These are phyloP conservation scores for Andricus grossulariae DNA, from an alignment of 1,140 invertebrate species.

Conservation along the genomic window DNA sequence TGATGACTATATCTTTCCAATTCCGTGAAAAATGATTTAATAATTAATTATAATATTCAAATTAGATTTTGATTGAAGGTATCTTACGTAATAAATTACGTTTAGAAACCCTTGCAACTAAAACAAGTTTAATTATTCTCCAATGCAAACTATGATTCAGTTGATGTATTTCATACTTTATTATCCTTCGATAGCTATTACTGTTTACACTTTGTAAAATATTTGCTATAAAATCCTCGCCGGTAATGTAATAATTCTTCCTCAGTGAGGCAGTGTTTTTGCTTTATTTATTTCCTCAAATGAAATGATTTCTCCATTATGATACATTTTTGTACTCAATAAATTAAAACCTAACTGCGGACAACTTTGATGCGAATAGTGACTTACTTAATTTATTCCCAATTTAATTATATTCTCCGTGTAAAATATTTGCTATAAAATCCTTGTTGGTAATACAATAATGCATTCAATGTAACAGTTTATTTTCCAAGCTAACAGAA, in stretches of 20 bases:
- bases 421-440: conserved; percentile 14
- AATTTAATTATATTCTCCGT: not conserved
- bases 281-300: not conserved
- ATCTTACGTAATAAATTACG: conserved; percentile 1
- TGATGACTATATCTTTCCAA: not conserved
- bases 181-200: conserved; percentile 7
- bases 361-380: not conserved
- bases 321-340: not conserved
- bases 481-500: not conserved
- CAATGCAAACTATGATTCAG: not conserved
- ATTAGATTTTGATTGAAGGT: not conserved
- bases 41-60: not conserved
- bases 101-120: not conserved
- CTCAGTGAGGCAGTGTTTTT: not conserved
- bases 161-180: conserved; percentile 1
- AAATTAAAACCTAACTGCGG: no score
- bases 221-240: conserved; percentile 4
- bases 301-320: not conserved
- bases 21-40: not conserved
- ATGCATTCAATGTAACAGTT: not conserved
- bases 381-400: not conserved
- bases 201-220: conserved; percentile 3
- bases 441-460: not conserved
- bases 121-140: conserved; percentile 12
- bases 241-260: not conserved